Evolutionary conservation across 2,888 invertebrate species (phyloP).

Genomic region (Scaptomyza reducta): DNA sequence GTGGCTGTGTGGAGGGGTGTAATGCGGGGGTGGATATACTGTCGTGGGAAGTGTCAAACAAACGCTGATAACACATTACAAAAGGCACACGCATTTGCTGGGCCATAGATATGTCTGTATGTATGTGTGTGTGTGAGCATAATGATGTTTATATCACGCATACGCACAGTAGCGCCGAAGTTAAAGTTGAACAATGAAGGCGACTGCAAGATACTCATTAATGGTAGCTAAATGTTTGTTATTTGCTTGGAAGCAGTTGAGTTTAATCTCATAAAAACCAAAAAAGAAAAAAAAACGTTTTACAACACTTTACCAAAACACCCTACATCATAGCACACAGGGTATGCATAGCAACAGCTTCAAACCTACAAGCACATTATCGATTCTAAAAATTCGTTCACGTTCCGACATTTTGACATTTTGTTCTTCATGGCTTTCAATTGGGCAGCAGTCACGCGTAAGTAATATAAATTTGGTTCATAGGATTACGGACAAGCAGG

Average conservation of each 20-base stretch:
- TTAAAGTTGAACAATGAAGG: not conserved
- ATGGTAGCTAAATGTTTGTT: not conserved
- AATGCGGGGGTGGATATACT: not conserved
- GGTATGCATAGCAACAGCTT: not conserved
- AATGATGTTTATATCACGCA: slow-evolving; percentile 48
- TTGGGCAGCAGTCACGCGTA: slow-evolving; percentile 60
- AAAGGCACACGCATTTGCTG: slow-evolving; percentile 1
- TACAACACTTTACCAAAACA: too few species aligned
- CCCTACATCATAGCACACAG: not conserved
- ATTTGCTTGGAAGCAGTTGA: not conserved
- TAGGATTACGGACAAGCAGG: slow-evolving; percentile 35
- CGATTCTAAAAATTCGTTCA: slow-evolving; percentile 50
- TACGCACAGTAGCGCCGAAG: slow-evolving; percentile 47
- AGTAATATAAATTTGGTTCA: slow-evolving; percentile 65
- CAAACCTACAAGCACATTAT: slow-evolving; percentile 39
- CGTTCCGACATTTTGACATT: slow-evolving; percentile 9
- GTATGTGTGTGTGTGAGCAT: not conserved
- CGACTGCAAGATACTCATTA: slow-evolving; percentile 10
- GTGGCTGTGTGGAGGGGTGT: not conserved
- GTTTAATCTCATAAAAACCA: too few species aligned
- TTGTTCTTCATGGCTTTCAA: slow-evolving; percentile 14
- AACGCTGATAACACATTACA: slow-evolving; percentile 6
- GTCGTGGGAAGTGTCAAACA: slow-evolving; percentile 10
- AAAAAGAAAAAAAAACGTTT: too few species aligned
- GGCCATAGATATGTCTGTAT: not conserved